These are phyloP conservation scores for Temnothorax longispinosus DNA, from an alignment of 1,140 invertebrate species.

Conservation along the genomic window DNA sequence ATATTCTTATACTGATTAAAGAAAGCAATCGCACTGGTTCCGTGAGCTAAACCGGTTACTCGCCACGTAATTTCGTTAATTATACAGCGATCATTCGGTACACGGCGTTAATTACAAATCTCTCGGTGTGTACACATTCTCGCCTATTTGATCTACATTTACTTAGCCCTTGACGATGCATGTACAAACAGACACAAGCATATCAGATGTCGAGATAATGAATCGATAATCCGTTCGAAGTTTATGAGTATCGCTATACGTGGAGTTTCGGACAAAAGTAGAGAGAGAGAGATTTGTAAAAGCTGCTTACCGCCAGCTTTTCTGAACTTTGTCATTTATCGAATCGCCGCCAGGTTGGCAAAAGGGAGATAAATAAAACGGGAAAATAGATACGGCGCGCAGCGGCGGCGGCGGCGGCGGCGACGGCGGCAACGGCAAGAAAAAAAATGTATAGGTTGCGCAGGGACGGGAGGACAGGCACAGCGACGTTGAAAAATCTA, in stretches of 20 bases:
- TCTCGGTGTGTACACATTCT: slow-evolving; percentile 28
- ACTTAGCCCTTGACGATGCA: neutral
- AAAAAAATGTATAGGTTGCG: slow-evolving; percentile 66
- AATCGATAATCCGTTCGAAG: slow-evolving; percentile 53
- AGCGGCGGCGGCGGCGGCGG: neutral
- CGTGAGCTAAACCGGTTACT: neutral
- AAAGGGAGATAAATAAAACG: slow-evolving; percentile 56
- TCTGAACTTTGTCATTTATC: slow-evolving; percentile 57
- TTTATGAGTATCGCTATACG: slow-evolving; percentile 43
- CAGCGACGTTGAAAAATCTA: slow-evolving; percentile 69
- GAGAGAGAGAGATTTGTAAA: slow-evolving; percentile 20
- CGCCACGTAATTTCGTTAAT: slow-evolving; percentile 46
- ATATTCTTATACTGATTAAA: slow-evolving; percentile 17
- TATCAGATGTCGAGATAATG: slow-evolving; percentile 45
- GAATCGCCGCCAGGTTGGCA: slow-evolving; percentile 31
- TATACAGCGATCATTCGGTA: slow-evolving; percentile 44
- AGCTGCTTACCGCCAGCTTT: slow-evolving; percentile 40
- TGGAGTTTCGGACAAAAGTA: slow-evolving; percentile 44
- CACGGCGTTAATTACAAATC: slow-evolving; percentile 56
- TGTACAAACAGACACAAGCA: neutral
- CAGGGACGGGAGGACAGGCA: slow-evolving; percentile 54
- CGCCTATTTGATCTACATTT: slow-evolving; percentile 39
- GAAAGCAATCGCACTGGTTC: neutral
- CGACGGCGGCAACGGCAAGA: slow-evolving; percentile 7
- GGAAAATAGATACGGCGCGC: slow-evolving; percentile 46